phyloP scores from a whole-genome alignment of 2,888 invertebrate genomes.

The Tanytarsus gracilentus region DNA sequence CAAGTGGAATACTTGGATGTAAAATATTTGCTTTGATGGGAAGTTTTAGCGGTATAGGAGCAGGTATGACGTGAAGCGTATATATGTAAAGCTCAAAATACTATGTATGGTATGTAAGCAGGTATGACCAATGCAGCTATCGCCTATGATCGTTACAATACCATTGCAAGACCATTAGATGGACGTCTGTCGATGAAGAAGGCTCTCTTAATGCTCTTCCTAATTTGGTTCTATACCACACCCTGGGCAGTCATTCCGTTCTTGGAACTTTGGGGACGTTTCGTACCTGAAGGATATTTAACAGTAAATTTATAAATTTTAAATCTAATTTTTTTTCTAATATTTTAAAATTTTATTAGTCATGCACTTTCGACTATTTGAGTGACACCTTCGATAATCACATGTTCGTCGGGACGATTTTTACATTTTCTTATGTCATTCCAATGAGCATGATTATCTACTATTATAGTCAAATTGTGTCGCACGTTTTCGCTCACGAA shows the following conservation, averaged over 20 bases:
- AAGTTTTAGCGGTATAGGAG: slow-evolving; percentile 69
- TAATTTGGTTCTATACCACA: slow-evolving; percentile 54
- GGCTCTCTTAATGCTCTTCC: slow-evolving; percentile 62
- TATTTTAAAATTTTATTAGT: no score
- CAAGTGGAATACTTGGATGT: slow-evolving; percentile 63
- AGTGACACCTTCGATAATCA: slow-evolving; percentile 69
- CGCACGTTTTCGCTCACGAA: slow-evolving; percentile 77
- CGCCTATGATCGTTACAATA: slow-evolving; percentile 44
- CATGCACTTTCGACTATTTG: slow-evolving; percentile 74
- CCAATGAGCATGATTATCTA: slow-evolving; percentile 70
- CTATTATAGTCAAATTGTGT: slow-evolving; percentile 80
- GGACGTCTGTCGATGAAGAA: slow-evolving; percentile 73
- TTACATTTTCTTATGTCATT: slow-evolving; percentile 65
- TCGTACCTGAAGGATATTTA: slow-evolving; percentile 69
- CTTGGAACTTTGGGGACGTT: slow-evolving; percentile 77
- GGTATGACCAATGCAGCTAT: no score
- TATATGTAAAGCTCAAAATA: no score
- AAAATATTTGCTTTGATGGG: slow-evolving; percentile 69
- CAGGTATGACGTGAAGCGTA: slow-evolving; percentile 70
- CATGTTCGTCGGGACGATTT: slow-evolving; percentile 66
- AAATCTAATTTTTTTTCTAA: no score
- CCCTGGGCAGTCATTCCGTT: slow-evolving; percentile 74
- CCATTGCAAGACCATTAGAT: slow-evolving; percentile 74
- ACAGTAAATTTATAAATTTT: no score
- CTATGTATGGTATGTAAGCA: no score